These are phyloP conservation scores for Falco biarmicus DNA, from an alignment of 2,797 vertebrate species.

Conservation along the genomic window DNA sequence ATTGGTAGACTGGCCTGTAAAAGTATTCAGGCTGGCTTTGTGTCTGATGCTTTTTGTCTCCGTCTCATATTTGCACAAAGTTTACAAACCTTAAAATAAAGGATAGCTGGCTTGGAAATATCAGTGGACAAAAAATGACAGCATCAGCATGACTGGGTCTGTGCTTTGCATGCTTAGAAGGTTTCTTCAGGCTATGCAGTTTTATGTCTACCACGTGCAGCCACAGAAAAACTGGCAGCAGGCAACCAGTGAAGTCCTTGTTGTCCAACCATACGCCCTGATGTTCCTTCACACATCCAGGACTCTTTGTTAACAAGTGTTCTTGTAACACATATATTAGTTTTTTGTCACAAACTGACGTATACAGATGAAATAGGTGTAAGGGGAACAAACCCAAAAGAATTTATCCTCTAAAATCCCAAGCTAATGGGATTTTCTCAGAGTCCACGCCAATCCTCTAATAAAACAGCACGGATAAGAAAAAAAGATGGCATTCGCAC, in stretches of 20 bases:
- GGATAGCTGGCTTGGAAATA: background rate
- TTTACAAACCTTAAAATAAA: background rate
- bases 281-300: background rate
- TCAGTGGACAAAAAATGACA: background rate
- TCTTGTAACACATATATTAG: background rate
- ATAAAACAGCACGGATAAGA: background rate
- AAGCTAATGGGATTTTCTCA: background rate
- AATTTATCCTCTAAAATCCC: background rate
- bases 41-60: background rate
- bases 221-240: background rate
- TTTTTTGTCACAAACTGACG: background rate
- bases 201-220: background rate
- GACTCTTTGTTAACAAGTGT: background rate
- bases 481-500: background rate
- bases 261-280: background rate
- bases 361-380: background rate
- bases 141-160: background rate
- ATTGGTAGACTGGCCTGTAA: background rate
- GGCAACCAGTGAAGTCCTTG: background rate
- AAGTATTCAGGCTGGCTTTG: background rate
- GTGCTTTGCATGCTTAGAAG: background rate
- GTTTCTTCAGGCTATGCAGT: background rate
- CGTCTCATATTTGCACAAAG: background rate
- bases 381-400: background rate
- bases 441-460: background rate